Base-by-base conservation (phyloP, 2,888 invertebrate genomes). In the Elysia crispata region DNA sequence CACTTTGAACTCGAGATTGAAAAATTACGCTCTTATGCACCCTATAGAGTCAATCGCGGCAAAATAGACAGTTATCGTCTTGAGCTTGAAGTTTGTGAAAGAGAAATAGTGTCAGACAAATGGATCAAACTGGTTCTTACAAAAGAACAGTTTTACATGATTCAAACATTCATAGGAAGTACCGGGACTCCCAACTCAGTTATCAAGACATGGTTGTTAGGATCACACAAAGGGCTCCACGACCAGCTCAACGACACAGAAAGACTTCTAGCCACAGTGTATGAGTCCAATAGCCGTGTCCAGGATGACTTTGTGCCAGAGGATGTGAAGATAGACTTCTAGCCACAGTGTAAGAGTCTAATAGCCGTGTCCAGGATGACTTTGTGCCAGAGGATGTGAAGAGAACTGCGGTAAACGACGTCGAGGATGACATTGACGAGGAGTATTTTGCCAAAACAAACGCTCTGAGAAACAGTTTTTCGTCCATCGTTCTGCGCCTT, bases 181-280 rank as follows among this genome's bases (percentile, higher is more conserved):
- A 11, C 41, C 41, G 11, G 41, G 11, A n/a, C n/a, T n/a, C 41
- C 41, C 5, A 41, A 41, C 41, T 41, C 11, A 28, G 31, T 50
- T 41, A 28, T 79, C 66, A 20, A 79, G 66, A 30, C 20, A 20
- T 79, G 79, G 79, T 54, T 79, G 15, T 54, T 79, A 1, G 79
- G 79, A 8, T 30, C 54, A 30, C 64, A 74, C 30, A 73, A 28
- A 25, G 25, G 25, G 5, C n/a, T 79, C 1, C 30, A 74, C 20
- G 15, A 50, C 13, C 79, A 74, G 28, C 74, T 79, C 31, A 66
- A 79, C 66, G 79, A 79, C 11, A 31, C 73, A n/a, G 41, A 79
- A 41, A 41, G 41, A 41, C 41, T 41, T 41, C 3, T 6, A 11
- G 41, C 41, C 41, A 41, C 5, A 41, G 41, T 11, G 3, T 31